A percentile compares a stretch with the other conserved stretches of the same genome.
Evolutionary conservation across 2,113 vertebrate species (phyloP).

Genomic region (Ptilonorhynchus violaceus): DNA sequence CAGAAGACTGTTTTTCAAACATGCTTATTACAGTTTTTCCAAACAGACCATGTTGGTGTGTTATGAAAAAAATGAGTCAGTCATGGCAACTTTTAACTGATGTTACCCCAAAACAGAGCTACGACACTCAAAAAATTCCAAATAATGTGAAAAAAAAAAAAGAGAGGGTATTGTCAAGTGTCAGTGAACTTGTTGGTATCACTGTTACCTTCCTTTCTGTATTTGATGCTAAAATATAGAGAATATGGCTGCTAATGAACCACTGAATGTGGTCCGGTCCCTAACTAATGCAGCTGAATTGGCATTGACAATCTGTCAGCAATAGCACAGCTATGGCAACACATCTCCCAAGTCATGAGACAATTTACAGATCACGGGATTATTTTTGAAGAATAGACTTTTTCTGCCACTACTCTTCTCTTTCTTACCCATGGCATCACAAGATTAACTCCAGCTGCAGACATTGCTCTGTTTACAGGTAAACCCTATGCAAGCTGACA

Average conservation of each 20-base stretch:
- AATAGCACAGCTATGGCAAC: not conserved
- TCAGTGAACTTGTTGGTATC: not conserved
- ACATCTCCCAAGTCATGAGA: rapidly evolving
- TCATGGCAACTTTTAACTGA: not conserved
- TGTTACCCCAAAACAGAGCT: not conserved
- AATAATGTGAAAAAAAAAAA: not conserved
- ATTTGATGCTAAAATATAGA: not conserved
- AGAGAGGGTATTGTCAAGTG: not conserved
- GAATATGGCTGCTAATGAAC: not conserved
- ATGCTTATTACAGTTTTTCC: not conserved
- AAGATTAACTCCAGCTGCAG: not conserved
- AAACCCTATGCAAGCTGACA: not conserved
- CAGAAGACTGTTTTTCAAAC: not conserved
- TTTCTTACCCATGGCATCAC: not conserved
- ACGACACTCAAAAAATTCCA: not conserved
- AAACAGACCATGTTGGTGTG: rapidly evolving
- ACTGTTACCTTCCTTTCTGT: not conserved
- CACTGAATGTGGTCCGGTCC: not conserved
- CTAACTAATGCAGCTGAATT: not conserved
- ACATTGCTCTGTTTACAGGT: not conserved
- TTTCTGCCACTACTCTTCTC: not conserved
- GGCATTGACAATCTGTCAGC: not conserved
- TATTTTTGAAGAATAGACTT: not conserved
- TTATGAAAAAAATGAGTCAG: not conserved
- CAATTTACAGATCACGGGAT: not conserved